Evolutionary conservation across 2,113 vertebrate species (phyloP).

Genomic region (Gopherus evgoodei): DNA sequence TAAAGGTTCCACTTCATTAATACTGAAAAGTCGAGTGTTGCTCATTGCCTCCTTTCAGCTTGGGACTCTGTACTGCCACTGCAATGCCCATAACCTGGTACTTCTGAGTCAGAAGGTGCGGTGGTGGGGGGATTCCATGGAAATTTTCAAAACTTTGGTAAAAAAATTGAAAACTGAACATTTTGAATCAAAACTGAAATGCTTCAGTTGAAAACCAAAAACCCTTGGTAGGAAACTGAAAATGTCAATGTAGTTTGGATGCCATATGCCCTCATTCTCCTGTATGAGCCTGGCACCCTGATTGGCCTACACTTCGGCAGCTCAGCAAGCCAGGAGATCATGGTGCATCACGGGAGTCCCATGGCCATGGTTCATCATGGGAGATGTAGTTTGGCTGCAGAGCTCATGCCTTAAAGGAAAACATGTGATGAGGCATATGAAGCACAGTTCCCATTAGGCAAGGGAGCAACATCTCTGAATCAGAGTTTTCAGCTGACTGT

Average conservation of each 20-base stretch:
- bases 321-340: neutral
- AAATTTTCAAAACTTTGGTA: neutral
- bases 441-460: accelerated
- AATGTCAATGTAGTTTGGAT: accelerated
- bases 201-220: neutral
- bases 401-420: neutral
- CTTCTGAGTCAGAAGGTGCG: neutral
- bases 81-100: neutral
- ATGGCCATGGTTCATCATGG: neutral
- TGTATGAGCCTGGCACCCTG: accelerated
- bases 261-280: neutral
- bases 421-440: accelerated
- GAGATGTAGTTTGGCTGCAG: accelerated
- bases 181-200: neutral
- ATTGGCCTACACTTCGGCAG: neutral
- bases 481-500: neutral
- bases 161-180: neutral
- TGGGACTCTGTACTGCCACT: neutral
- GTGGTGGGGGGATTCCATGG: neutral
- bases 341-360: accelerated
- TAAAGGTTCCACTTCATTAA: constrained; percentile 25
- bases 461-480: neutral
- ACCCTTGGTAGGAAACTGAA: neutral
- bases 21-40: neutral
- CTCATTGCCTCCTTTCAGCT: neutral